Evolutionary conservation across 1,140 invertebrate species (phyloP), one percentile per base, ranked within the genome.

Genomic region (Fragariocoptes setiger): DNA sequence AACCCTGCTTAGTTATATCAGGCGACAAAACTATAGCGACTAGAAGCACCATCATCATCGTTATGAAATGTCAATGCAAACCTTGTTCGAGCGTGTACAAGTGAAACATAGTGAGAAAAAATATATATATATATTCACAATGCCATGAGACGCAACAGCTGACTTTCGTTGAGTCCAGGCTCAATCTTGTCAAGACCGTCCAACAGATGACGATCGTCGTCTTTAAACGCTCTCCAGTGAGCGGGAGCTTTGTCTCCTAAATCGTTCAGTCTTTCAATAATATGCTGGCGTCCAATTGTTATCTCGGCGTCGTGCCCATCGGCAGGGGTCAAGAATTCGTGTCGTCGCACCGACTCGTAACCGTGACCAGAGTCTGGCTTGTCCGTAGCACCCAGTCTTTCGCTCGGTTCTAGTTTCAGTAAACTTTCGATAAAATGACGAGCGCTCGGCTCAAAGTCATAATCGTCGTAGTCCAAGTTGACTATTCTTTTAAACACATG

Each of bases 401-500:
- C 60, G 8, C 57, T 60, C 1, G 78, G 71, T 38, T 88, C 72
- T 37, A 83, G 59, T 55, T 71, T 76, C 44, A 99, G 57, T 41
- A 97, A 62, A 54, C 77, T 72, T 49, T 71, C 62, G 15, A 97
- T 76, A 40, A 99, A 65, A 58, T 88, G 75, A 57, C 71, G 73
- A 3, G 80, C 79, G 38, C 68, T 60, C 35, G 66, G 60, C 50
- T 71, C 69, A 55, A 97, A 92, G 53, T 80, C 74, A 1, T 86
- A 85, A 54, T 90, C 83, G 44, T 76, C 72, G 55, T 88, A 94
- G 5, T 86, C 72, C 47, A 88, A 63, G 52, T 74, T 76, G 5
- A 79, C 56, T 48, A 97, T 90, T 60, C 90, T 90, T 57, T 90
- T 76, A 56, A 95, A 92, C 39, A 92, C 92, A 45, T 86, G 66